Conservation (phyloP, 2,888 invertebrate genomes). For the Limulus polyphemus region DNA sequence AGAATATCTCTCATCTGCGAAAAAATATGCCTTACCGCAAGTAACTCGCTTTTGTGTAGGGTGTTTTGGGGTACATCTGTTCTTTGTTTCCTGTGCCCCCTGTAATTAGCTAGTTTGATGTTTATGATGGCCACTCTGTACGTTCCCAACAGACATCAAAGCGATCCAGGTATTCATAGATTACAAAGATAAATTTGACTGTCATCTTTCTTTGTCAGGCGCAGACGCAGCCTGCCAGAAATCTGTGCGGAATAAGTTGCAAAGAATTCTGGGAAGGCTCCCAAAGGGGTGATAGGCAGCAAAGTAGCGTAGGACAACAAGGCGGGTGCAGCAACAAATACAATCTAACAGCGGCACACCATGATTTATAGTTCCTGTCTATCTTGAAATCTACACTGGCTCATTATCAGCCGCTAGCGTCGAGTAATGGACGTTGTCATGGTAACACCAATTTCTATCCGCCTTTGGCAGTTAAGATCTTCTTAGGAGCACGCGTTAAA, state of each 20-base stretch:
- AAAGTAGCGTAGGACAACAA: slow-evolving; percentile 14
- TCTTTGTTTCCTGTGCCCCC: neutral
- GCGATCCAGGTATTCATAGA: slow-evolving; percentile 1
- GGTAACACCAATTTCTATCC: slow-evolving; percentile 7
- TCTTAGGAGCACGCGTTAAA: too few relatives aligned
- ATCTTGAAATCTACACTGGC: slow-evolving; percentile 23
- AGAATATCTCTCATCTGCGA: too few relatives aligned
- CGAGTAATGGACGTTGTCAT: slow-evolving; percentile 12
- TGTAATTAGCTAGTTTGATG: neutral
- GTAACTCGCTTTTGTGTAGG: too few relatives aligned
- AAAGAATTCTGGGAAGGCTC: slow-evolving; percentile 2
- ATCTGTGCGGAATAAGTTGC: neutral
- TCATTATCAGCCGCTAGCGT: slow-evolving; percentile 21
- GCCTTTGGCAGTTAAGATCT: too few relatives aligned
- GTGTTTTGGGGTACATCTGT: too few relatives aligned
- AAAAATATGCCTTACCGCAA: too few relatives aligned
- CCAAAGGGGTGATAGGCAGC: slow-evolving; percentile 13
- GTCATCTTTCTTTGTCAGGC: neutral
- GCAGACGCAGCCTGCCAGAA: neutral
- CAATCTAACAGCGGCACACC: slow-evolving; percentile 6
- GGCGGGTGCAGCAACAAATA: slow-evolving; percentile 16
- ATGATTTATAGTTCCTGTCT: slow-evolving; percentile 24
- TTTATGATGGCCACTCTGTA: neutral
- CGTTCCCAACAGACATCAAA: neutral
- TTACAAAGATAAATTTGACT: neutral